Percentiles rank a stretch among this genome's conserved stretches.
Evolutionary conservation across 2,113 vertebrate genomes (phyloP).

Genomic region (Engraulis encrasicolus): DNA sequence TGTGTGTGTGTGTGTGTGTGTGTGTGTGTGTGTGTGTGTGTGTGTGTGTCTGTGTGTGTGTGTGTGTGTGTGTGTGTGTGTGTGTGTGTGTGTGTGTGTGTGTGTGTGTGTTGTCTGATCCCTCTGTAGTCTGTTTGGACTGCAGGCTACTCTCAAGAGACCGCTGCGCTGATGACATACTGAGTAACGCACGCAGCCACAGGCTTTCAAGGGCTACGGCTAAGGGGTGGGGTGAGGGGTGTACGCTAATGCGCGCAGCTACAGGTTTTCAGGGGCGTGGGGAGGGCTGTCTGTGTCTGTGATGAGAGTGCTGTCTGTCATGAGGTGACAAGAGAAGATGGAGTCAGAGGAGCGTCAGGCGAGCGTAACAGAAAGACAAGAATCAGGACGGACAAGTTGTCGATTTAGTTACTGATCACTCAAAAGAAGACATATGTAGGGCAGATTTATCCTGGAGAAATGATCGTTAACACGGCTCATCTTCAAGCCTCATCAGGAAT

Average conservation of each 20-base stretch:
- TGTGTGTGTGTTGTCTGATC: constrained; percentile 3
- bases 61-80: too few species aligned
- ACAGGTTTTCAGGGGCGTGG: neutral
- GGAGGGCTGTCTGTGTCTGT: neutral
- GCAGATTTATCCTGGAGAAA: neutral
- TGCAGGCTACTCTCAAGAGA: neutral
- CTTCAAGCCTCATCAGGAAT: neutral
- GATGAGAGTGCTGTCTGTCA: neutral
- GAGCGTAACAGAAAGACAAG: neutral
- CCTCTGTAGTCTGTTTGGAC: constrained; percentile 1
- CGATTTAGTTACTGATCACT: neutral
- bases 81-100: too few species aligned
- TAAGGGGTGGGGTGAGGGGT: neutral
- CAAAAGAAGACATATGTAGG: neutral
- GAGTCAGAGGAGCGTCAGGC: neutral
- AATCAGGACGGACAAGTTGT: neutral
- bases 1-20: too few species aligned
- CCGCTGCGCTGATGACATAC: neutral
- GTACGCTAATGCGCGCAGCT: neutral
- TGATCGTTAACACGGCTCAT: neutral
- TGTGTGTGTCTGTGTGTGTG: too few species aligned
- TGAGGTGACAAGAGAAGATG: neutral
- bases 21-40: too few species aligned
- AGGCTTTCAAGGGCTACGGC: neutral
- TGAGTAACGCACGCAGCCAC: neutral